Base-by-base conservation (phyloP, 2,113 vertebrate genomes). In the Cathartes aura region DNA sequence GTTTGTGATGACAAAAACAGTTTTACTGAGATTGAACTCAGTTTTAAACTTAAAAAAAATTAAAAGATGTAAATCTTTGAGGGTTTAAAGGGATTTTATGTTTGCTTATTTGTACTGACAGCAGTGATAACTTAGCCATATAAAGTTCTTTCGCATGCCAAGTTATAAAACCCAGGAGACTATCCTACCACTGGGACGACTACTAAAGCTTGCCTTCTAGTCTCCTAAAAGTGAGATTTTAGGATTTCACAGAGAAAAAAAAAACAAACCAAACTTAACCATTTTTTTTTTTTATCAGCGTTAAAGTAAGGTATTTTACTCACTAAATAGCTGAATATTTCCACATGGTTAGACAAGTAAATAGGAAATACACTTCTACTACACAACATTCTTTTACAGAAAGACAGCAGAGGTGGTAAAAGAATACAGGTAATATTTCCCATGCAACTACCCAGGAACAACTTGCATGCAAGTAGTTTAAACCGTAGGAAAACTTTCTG, bases 51-150 rank as follows among this genome's bases (percentile, higher is more conserved):
- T 43, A 1, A 29, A 45, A 86, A 62, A 42, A 45, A 26, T 3
- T 24, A 10, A 14, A 12, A 36, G 1, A 34, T 8, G 1, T 4
- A 63, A 52, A 60, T 18, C 9, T 92, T 42, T 2, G 0, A n/a
- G 9, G 26, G 26, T 70, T 73, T 89, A 53, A 88, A 64, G 6
- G 6, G 20, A 53, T 58, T 63, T 82, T 50, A 30, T 15, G 20
- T 26, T 50, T 74, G 11, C 52, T 81, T 68, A 70, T 34, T 87
- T 71, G 32, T 30, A 59, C 29, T 14, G 26, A 52, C 1, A 62
- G 18, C 15, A 76, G 4, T 17, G 36, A 32, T 58, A 95, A 84
- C 12, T 59, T 59, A 36, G 9, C 11, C 52, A 56, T 10, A 22
- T 4, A 53, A 87, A 80, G 53, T 42, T 89, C 22, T 79, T 48